Base-by-base conservation (phyloP, 2,113 vertebrate species). In the Cardinalis cardinalis region DNA sequence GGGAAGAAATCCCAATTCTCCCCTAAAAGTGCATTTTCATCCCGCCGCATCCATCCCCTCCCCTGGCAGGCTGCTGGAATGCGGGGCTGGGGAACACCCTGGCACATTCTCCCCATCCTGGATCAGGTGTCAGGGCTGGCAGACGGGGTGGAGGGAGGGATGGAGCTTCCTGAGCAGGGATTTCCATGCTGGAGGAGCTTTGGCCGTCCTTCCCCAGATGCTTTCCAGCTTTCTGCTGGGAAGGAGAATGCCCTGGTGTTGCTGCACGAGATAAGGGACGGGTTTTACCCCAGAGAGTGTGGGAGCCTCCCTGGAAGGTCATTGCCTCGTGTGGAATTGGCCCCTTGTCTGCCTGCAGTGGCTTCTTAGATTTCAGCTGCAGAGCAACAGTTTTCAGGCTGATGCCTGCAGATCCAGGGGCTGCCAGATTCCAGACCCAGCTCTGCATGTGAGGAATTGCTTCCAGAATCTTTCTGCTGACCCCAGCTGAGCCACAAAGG, bases 351-450 rank as follows among this genome's bases (percentile, higher is more conserved):
- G 19, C 38, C 95, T 55, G 94, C 93, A 70, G 88, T 13, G 46
- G 36, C 71, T 93, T 84, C 87, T 94, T 84, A 7, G 6, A 2
- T 94, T 96, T 95, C 95, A 89, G 71, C 78, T 92, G 94, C 81
- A 92, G 75, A 93, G 92, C 77, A 73, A 73, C 84, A 59, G 66
- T 40, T 83, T 70, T 40, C 32, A 61, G 78, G 51, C 73, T 82
- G 69, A 16, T 0, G 44, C 38, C 84, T 83, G 78, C 68, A 46
- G 64, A 68, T 56, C 26, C 26, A 18, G 5, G 43, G 25, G 38
- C 49, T 41, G 58, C 20, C 32, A 26, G 65, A 10, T 63, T 36
- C 19, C 18, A 90, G 70, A 46, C 18, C 38, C 43, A 34, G 46
- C 56, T 77, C 68, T 86, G 64, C 43, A 19, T 6, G 2, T 8